Conservation (phyloP, 2,888 invertebrate genomes). For the Spicauda simplicius region DNA sequence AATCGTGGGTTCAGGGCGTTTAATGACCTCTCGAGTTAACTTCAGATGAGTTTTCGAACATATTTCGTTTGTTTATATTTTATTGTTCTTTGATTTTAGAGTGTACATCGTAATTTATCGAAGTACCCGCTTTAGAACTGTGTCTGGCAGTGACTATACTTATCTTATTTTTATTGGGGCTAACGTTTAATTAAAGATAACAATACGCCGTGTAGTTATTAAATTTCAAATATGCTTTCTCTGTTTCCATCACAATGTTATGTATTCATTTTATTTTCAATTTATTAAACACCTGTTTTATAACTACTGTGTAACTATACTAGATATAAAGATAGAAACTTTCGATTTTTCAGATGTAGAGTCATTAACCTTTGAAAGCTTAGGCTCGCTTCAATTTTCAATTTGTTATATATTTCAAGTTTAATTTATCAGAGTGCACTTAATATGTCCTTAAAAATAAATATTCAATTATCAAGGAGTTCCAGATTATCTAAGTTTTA, state of each 20-base stretch:
- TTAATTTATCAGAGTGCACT: background rate
- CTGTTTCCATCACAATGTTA: constrained; percentile 4
- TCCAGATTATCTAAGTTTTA: constrained; percentile 2
- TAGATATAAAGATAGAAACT: background rate
- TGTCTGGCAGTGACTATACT: constrained; percentile 15
- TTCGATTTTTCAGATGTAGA: background rate
- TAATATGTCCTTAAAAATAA: background rate
- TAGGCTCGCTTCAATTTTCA: background rate
- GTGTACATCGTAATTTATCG: constrained; percentile 24
- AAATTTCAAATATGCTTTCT: constrained; percentile 26
- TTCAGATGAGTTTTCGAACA: constrained; percentile 2
- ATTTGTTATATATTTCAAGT: background rate
- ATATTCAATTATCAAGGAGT: background rate
- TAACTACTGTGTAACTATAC: too few species aligned
- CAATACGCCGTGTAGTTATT: constrained; percentile 27
- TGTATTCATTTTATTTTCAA: background rate
- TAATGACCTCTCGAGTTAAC: constrained; percentile 22
- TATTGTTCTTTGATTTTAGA: constrained; percentile 3
- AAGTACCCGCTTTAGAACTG: constrained; percentile 21
- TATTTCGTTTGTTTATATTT: constrained; percentile 1
- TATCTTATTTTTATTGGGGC: constrained; percentile 36
- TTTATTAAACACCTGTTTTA: too few species aligned
- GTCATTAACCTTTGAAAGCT: constrained; percentile 5
- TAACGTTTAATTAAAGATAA: constrained; percentile 37
- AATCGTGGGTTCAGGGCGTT: background rate